phyloP scores from a whole-genome alignment of 1,140 invertebrate genomes.

The Potamilus streckersoni region DNA sequence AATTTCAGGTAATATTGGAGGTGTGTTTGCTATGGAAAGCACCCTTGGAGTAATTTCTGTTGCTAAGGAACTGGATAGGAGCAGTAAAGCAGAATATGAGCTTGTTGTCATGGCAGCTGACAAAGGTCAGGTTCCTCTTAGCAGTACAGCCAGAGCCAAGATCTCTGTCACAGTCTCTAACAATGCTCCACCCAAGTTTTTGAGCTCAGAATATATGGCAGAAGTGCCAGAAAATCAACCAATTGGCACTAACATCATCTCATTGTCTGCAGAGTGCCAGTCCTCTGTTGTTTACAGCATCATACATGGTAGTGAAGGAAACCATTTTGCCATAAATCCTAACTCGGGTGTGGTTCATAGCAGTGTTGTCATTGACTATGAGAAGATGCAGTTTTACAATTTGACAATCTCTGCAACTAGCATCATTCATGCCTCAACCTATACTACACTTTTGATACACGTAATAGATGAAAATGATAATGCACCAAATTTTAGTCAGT shows the following conservation, averaged over 20 bases:
- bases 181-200: conserved; percentile 84
- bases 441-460: conserved; percentile 65
- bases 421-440: conserved; percentile 76
- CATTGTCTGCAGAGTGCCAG: conserved; percentile 77
- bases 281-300: conserved; percentile 65
- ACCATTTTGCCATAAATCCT: conserved; percentile 66
- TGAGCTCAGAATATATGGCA: conserved; percentile 75
- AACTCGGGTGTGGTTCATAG: conserved; percentile 69
- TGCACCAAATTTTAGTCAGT: conserved; percentile 80
- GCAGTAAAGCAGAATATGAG: conserved; percentile 85
- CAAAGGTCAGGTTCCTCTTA: conserved; percentile 80
- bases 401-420: conserved; percentile 86
- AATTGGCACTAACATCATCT: conserved; percentile 80
- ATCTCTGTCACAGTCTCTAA: conserved; percentile 89
- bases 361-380: conserved; percentile 57
- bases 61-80: conserved; percentile 82
- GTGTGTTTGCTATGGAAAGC: conserved; percentile 83
- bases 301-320: conserved; percentile 61
- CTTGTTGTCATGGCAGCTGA: conserved; percentile 85
- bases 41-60: conserved; percentile 82
- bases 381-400: conserved; percentile 82
- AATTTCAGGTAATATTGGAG: conserved; percentile 82
- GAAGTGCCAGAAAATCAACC: conserved; percentile 89
- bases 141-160: conserved; percentile 84
- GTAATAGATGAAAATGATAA: conserved; percentile 80